phyloP scores from a whole-genome alignment of 2,113 vertebrate species.

The Bufo bufo region DNA sequence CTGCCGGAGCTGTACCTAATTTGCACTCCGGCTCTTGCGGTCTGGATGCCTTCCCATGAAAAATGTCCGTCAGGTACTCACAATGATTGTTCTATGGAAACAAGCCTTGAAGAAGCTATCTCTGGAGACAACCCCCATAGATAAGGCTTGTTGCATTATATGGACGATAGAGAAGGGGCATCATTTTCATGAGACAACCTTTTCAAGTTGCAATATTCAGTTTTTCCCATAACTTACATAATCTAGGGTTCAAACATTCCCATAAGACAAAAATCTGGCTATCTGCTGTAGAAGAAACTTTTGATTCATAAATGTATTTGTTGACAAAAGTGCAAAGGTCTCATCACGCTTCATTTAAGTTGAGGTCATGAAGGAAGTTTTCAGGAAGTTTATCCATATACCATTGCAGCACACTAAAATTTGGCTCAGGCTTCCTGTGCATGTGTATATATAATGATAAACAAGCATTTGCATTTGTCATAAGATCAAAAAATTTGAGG shows the following conservation, averaged over 20 bases:
- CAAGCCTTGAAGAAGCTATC: no score
- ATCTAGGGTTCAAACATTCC: not conserved
- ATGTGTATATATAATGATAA: conserved; percentile 40
- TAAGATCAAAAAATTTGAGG: conserved; percentile 36
- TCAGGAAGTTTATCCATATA: conserved; percentile 40
- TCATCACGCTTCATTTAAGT: conserved; percentile 25
- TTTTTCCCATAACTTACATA: not conserved
- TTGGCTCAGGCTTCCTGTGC: conserved; percentile 21
- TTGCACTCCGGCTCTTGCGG: no score
- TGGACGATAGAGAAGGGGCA: no score
- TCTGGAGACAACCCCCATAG: no score
- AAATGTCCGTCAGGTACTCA: no score
- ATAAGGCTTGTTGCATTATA: no score
- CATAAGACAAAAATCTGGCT: not conserved
- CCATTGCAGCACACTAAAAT: not conserved
- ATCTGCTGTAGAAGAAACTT: not conserved
- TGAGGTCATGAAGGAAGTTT: conserved; percentile 24
- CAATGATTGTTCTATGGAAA: no score
- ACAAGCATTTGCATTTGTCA: conserved; percentile 26
- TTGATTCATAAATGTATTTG: conserved; percentile 30
- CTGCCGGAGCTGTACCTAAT: no score
- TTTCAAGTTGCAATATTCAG: not conserved
- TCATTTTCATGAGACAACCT: no score
- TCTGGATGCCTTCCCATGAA: no score
- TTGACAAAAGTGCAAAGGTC: conserved; percentile 14